Evolutionary conservation across 2,888 invertebrate species (phyloP).

Genomic region (Euplagia quadripunctaria): DNA sequence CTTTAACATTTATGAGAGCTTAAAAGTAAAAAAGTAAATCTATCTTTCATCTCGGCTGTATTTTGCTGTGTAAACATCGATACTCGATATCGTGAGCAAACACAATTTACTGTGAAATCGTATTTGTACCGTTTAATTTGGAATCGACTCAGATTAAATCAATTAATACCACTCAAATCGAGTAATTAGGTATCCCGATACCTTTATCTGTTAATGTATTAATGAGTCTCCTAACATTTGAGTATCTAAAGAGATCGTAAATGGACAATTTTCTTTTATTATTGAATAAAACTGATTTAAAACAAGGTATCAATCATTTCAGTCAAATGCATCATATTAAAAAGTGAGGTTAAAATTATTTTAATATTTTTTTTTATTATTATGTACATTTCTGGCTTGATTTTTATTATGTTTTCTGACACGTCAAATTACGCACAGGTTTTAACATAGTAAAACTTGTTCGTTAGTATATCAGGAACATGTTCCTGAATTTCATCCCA

Average conservation of each 20-base stretch:
- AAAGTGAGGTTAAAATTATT: no score
- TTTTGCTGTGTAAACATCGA: constrained; percentile 39
- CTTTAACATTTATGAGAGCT: constrained; percentile 17
- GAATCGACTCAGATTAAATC: constrained; percentile 70
- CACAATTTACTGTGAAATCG: constrained; percentile 72
- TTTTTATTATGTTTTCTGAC: no score
- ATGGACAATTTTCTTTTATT: constrained; percentile 4
- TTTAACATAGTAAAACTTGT: no score
- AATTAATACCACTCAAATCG: constrained; percentile 71
- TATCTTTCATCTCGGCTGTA: constrained; percentile 27
- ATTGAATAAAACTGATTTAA: not conserved
- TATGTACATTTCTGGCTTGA: no score
- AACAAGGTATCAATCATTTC: not conserved
- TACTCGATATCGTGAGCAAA: constrained; percentile 65
- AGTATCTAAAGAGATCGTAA: not conserved
- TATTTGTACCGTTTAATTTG: constrained; percentile 74
- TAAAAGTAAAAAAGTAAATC: constrained; percentile 21
- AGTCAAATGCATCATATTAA: no score
- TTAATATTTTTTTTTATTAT: not conserved
- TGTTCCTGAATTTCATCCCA: no score
- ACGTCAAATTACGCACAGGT: no score
- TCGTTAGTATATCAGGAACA: no score
- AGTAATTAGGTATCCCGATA: constrained; percentile 64
- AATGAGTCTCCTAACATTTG: constrained; percentile 35
- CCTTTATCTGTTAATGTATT: constrained; percentile 54